phyloP scores from a whole-genome alignment of 2,113 vertebrate species.

The Thunnus maccoyii region DNA sequence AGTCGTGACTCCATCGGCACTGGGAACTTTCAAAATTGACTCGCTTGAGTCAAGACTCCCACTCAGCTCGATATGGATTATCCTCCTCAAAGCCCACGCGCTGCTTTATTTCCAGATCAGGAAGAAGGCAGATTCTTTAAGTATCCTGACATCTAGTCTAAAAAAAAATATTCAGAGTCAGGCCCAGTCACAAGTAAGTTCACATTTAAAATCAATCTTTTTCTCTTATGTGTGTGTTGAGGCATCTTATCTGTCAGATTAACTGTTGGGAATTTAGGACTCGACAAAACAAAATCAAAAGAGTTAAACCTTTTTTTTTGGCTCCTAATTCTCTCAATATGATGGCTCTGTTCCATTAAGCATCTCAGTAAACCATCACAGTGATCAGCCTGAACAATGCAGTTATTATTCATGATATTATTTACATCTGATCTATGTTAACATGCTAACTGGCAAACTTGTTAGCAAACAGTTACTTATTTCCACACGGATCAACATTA shows the following conservation, averaged over 20 bases:
- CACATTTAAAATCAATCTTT: background rate
- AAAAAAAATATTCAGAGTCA: background rate
- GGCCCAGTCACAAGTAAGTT: background rate
- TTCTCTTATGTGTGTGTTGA: background rate
- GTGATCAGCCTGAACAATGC: no score
- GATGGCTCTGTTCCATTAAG: no score
- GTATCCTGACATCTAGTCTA: slow-evolving; percentile 23
- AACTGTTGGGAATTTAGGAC: no score
- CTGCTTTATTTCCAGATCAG: background rate
- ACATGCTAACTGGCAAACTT: no score
- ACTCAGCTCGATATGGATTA: slow-evolving; percentile 26
- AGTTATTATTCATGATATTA: no score
- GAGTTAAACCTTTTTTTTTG: no score
- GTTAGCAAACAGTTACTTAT: no score
- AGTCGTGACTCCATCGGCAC: background rate
- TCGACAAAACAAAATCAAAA: no score
- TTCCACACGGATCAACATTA: no score
- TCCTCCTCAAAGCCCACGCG: slow-evolving; percentile 4
- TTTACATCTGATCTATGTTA: no score
- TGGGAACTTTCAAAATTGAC: background rate
- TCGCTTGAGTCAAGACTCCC: slow-evolving; percentile 23
- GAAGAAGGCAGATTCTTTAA: slow-evolving; percentile 15
- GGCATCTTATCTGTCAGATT: background rate
- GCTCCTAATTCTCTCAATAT: no score
- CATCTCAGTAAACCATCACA: no score